phyloP scores from a whole-genome alignment of 1,140 invertebrate genomes.

The Rhyzopertha dominica region DNA sequence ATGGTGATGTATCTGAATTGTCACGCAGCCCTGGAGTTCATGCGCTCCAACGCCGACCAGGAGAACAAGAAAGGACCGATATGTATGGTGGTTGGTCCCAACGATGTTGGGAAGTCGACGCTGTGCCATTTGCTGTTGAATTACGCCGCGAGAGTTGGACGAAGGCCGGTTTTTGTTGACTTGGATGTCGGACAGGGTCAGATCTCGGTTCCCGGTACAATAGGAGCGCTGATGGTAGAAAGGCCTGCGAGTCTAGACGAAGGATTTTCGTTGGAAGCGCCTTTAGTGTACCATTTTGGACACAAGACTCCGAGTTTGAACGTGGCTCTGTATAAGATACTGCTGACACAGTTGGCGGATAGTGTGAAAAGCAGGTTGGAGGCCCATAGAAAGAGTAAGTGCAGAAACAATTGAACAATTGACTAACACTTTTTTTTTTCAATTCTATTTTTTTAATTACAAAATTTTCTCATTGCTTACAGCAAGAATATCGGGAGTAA shows the following conservation, averaged over 20 bases:
- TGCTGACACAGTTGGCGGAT: slow-evolving; percentile 81
- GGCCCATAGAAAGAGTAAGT: slow-evolving; percentile 76
- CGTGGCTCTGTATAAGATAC: slow-evolving; percentile 76
- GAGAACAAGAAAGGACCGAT: slow-evolving; percentile 72
- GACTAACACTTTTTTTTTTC: slow-evolving; percentile 8
- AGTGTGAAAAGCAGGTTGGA: slow-evolving; percentile 80
- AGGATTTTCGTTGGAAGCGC: slow-evolving; percentile 87
- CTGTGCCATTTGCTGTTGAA: slow-evolving; percentile 86
- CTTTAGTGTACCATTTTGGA: slow-evolving; percentile 92
- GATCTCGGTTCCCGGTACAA: slow-evolving; percentile 87
- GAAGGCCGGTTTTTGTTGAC: slow-evolving; percentile 87
- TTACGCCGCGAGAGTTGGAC: slow-evolving; percentile 84
- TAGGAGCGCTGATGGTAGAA: slow-evolving; percentile 85
- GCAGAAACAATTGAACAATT: too few species aligned
- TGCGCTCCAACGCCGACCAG: slow-evolving; percentile 73
- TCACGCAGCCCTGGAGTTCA: slow-evolving; percentile 88
- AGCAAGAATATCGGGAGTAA: slow-evolving; percentile 85
- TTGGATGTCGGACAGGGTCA: slow-evolving; percentile 94
- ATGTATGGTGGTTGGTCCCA: slow-evolving; percentile 89
- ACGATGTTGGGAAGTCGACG: slow-evolving; percentile 95
- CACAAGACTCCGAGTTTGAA: slow-evolving; percentile 76
- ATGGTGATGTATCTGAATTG: slow-evolving; percentile 95
- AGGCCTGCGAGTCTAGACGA: slow-evolving; percentile 87
- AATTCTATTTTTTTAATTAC: slow-evolving; percentile 10
- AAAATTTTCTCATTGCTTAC: slow-evolving; percentile 26